Conservation (phyloP, 2,113 vertebrate genomes). For the Menura novaehollandiae region DNA sequence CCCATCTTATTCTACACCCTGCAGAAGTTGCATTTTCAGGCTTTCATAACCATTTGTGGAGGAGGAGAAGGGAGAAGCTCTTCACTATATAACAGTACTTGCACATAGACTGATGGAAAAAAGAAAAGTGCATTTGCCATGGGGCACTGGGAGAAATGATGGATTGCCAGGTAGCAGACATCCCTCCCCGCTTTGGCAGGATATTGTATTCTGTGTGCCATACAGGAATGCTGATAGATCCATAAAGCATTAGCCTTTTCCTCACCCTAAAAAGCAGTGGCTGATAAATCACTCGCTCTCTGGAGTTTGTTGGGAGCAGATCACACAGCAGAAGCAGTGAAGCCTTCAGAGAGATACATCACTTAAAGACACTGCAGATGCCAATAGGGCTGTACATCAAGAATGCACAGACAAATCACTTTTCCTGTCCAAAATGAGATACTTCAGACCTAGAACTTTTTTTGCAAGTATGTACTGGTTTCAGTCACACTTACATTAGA, state of each 20-base stretch:
- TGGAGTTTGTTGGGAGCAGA: background rate
- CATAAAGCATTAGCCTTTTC: constrained; percentile 33
- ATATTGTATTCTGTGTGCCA: constrained; percentile 1
- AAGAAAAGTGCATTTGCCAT: background rate
- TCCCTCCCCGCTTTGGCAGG: background rate
- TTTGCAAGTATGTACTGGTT: background rate
- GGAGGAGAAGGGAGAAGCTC: constrained; percentile 9
- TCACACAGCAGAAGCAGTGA: background rate
- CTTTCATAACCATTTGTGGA: background rate
- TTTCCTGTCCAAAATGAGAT: background rate
- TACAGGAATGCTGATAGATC: background rate
- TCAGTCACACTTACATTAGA: background rate
- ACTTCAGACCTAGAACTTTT: background rate
- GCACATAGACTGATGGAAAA: background rate
- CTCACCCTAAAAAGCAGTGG: constrained; percentile 30
- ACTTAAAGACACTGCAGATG: background rate
- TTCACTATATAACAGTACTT: background rate
- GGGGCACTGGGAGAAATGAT: background rate
- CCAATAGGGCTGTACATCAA: background rate
- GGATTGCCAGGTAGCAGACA: constrained; percentile 3
- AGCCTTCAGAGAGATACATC: constrained; percentile 9
- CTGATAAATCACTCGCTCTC: constrained; percentile 23
- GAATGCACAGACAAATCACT: background rate
- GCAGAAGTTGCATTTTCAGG: background rate
- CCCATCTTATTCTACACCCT: background rate